A percentile compares a stretch with the other conserved stretches of the same genome.
phyloP scores from a whole-genome alignment of 1,140 invertebrate species.

The Acromyrmex echinatior region DNA sequence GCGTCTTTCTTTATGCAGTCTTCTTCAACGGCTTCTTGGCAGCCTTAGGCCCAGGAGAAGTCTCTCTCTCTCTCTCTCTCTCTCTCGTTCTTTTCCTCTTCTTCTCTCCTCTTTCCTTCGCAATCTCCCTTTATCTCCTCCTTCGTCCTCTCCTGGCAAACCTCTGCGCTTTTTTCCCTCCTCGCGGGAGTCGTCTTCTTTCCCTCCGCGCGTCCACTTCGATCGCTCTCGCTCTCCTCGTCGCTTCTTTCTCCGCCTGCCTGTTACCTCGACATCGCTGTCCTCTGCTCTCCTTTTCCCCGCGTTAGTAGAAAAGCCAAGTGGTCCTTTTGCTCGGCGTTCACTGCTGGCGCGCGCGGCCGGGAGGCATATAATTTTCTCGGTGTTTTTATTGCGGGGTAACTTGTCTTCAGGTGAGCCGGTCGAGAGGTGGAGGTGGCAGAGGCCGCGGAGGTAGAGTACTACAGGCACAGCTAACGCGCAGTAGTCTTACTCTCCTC shows the following conservation, averaged over 20 bases:
- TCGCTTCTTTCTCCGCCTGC: conserved; percentile 28
- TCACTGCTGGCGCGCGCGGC: conserved; percentile 80
- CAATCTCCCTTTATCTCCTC: conserved; percentile 33
- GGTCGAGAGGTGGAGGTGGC: conserved; percentile 83
- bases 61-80: conserved; percentile 2
- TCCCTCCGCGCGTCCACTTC: conserved; percentile 13
- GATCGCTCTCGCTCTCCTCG: conserved; percentile 18
- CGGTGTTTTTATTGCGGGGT: conserved; percentile 86
- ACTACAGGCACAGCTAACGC: conserved; percentile 85
- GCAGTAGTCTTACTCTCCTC: conserved; percentile 82
- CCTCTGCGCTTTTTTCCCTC: conserved; percentile 48
- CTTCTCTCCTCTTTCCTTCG: not conserved
- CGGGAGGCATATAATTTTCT: conserved; percentile 87
- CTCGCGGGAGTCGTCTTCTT: conserved; percentile 27
- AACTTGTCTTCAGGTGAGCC: conserved; percentile 87
- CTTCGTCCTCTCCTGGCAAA: conserved; percentile 47
- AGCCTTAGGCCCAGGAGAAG: conserved; percentile 68
- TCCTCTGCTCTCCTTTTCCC: conserved; percentile 78
- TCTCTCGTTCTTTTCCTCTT: not conserved
- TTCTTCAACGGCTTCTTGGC: conserved; percentile 71
- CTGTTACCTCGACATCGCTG: conserved; percentile 52
- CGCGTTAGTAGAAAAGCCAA: conserved; percentile 82
- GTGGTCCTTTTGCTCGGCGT: conserved; percentile 78
- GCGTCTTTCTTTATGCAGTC: conserved; percentile 77
- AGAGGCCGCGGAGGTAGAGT: conserved; percentile 80